Evolutionary conservation across 2,888 invertebrate species (phyloP).

Genomic region (Himalopsyche japonica): DNA sequence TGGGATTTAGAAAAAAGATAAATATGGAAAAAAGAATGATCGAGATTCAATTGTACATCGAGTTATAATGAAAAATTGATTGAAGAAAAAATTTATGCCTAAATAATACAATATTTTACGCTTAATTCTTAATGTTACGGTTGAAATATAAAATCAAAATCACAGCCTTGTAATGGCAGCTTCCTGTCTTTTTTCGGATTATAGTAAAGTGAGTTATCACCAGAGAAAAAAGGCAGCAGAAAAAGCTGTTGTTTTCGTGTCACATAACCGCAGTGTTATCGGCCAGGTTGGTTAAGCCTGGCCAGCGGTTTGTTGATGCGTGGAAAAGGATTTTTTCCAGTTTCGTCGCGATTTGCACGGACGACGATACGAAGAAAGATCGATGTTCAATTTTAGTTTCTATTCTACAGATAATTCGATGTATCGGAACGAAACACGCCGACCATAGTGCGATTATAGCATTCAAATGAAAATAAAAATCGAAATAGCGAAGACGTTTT

Average conservation of each 20-base stretch:
- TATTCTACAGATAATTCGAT: not conserved
- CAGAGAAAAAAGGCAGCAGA: not conserved
- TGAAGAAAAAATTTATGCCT: not conserved
- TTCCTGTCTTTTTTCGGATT: not conserved
- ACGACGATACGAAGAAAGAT: conserved; percentile 9
- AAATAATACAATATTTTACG: not conserved
- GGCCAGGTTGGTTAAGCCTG: not conserved
- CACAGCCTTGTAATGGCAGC: not conserved
- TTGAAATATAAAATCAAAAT: not conserved
- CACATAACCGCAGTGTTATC: not conserved
- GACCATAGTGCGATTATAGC: not conserved
- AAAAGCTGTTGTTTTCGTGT: not conserved
- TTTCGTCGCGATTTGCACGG: conserved; percentile 18
- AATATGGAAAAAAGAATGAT: no score
- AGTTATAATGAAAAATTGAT: not conserved
- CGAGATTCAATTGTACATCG: no score
- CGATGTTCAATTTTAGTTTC: not conserved
- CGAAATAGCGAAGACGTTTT: not conserved
- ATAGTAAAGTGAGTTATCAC: not conserved
- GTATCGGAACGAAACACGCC: not conserved
- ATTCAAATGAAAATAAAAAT: not conserved
- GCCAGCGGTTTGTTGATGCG: not conserved
- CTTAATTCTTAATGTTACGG: not conserved
- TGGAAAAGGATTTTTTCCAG: conserved; percentile 12
- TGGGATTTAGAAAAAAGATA: no score